Conservation (phyloP, 2,113 vertebrate species). For the Phaetusa simplex region DNA sequence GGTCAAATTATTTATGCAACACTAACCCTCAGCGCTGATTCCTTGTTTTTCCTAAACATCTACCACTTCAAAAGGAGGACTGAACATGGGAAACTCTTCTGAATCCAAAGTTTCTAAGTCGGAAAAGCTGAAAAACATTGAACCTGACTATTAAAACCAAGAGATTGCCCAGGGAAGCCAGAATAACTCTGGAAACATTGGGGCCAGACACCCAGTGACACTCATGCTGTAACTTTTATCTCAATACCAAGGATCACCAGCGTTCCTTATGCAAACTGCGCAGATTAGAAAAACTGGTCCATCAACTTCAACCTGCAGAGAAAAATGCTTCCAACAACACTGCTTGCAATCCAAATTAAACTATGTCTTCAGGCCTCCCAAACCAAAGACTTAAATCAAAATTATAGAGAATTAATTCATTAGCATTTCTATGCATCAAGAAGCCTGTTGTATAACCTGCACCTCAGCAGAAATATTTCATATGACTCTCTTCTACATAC, state of each 20-base stretch:
- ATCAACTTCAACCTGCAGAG: neutral
- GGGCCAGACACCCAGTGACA: neutral
- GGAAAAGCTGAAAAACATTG: neutral
- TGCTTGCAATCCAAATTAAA: neutral
- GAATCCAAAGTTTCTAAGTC: neutral
- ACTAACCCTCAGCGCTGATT: neutral
- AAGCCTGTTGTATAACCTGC: neutral
- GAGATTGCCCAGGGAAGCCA: neutral
- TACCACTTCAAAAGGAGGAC: neutral
- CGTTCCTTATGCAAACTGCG: neutral
- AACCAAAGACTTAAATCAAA: neutral
- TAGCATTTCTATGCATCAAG: neutral
- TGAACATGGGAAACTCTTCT: neutral
- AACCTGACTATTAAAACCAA: neutral
- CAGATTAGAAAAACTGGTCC: constrained; percentile 18
- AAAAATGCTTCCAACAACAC: neutral
- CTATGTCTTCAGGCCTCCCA: neutral
- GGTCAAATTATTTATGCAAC: neutral
- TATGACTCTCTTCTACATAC: neutral
- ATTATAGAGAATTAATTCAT: neutral
- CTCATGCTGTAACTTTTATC: neutral
- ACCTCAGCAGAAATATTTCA: neutral
- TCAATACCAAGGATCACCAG: neutral
- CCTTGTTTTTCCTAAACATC: neutral
- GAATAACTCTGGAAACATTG: accelerated